Evolutionary conservation across 1,140 invertebrate species (phyloP).

Genomic region (Lasioglossum albipes): DNA sequence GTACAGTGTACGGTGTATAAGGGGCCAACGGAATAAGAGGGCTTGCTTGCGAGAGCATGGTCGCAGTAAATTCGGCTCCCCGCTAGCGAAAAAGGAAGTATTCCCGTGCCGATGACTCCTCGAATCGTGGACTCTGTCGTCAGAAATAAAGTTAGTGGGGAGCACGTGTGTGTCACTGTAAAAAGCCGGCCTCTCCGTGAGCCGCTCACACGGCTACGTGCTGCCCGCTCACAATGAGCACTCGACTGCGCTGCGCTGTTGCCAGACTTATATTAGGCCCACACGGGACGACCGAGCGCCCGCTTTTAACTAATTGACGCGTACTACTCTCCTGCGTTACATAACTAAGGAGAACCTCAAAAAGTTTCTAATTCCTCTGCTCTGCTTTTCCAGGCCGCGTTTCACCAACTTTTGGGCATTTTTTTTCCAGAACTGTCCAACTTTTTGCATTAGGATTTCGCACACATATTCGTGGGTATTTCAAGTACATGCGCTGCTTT

Average conservation of each 20-base stretch:
- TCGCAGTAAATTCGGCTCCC: conserved; percentile 46
- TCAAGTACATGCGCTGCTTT: too few relatives aligned
- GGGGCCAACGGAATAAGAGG: conserved; percentile 19
- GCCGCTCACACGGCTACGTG: conserved; percentile 24
- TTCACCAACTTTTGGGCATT: too few relatives aligned
- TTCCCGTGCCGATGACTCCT: conserved; percentile 51
- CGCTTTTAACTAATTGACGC: conserved; percentile 33
- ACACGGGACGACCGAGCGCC: neutral
- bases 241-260: conserved; percentile 41
- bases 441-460: too few relatives aligned
- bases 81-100: conserved; percentile 42
- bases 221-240: conserved; percentile 42
- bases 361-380: neutral
- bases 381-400: too few relatives aligned
- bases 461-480: too few relatives aligned
- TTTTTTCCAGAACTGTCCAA: too few relatives aligned
- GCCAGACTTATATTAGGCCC: conserved; percentile 41
- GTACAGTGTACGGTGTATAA: neutral
- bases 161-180: conserved; percentile 47
- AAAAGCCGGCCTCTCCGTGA: conserved; percentile 47
- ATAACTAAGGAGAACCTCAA: neutral
- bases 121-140: conserved; percentile 51
- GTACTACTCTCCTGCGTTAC: too few relatives aligned
- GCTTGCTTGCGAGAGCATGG: conserved; percentile 25
- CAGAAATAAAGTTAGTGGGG: conserved; percentile 56